These are phyloP conservation scores for Prionailurus viverrinus DNA, from an alignment of 2,113 vertebrate species.

Conservation along the genomic window DNA sequence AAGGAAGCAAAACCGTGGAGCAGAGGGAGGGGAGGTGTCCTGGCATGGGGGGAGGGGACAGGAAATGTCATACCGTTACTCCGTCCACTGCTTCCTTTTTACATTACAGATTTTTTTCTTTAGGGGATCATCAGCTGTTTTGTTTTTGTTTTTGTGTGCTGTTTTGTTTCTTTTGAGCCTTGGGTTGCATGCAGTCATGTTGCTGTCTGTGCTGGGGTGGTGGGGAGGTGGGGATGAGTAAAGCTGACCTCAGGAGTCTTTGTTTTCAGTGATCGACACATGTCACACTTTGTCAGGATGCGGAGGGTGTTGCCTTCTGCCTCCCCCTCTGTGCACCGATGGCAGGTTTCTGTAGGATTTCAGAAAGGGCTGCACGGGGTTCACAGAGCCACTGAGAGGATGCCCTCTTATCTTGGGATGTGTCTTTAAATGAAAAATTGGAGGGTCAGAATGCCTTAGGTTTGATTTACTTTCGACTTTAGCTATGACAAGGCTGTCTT, in stretches of 20 bases:
- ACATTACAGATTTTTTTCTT: background rate
- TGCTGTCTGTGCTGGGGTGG: background rate
- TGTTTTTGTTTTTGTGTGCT: background rate
- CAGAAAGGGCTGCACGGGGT: background rate
- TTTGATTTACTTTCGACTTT: background rate
- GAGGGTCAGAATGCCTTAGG: background rate
- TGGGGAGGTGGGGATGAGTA: background rate
- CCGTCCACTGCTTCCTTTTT: background rate
- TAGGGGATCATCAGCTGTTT: background rate
- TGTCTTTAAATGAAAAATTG: constrained; percentile 19
- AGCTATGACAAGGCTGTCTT: background rate
- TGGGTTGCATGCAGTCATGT: background rate
- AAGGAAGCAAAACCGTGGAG: background rate
- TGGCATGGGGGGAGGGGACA: accelerated
- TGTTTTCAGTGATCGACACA: background rate
- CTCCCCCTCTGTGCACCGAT: accelerated
- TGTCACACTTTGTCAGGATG: accelerated
- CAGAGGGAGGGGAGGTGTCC: background rate
- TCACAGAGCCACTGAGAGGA: background rate
- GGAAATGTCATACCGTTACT: background rate
- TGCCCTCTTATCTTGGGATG: background rate
- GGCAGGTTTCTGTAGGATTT: background rate
- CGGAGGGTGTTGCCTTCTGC: too few relatives aligned
- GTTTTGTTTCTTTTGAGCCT: background rate
- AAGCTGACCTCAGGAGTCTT: background rate